Base-by-base conservation (phyloP, 2,797 vertebrate genomes). In the Podargus strigoides region DNA sequence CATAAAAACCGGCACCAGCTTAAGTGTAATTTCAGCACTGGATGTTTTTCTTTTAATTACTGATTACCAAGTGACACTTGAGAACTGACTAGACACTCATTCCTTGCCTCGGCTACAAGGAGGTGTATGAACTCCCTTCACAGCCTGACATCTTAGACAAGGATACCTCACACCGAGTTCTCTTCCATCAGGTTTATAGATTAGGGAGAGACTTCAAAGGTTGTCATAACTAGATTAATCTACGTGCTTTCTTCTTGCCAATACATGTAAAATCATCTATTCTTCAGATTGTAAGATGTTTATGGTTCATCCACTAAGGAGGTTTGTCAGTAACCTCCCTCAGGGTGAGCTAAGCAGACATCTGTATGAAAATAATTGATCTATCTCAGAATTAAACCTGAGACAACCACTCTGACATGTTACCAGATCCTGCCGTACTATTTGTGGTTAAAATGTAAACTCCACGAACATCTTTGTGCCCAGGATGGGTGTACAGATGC, bases 11-110 rank as follows among this genome's bases (percentile, higher is more conserved):
- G 3, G 76, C 85, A 62, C 39, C 1, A 2, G 42, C 85, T 89
- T 89, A 74, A 26, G 60, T 60, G 75, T 87, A 72, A 92, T 92
- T 92, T 95, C 90, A 91, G 64, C 84, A 70, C 52, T 77, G 93
- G 59, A 75, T 94, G 53, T 9, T 27, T 26, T 59, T 80, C 83
- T 69, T 80, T 90, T 75, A 94, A 89, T 89, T 60, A 76, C 77
- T 23, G 41, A 91, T 63, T 87, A 75, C 41, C 64, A 79, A 2
- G 58, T 7, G 55, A 85, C 81, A 75, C 90, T 80, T 47, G 44
- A 84, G 66, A 84, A 19, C 46, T 47, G 90, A 76, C 68, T 46
- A 80, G 85, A 91, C 75, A 69, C n/a, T 76, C 41, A 4, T 2
- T 66, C 46, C 47, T 59, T 58, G 34, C 80, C 74, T 69, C 58